phyloP scores from a whole-genome alignment of 2,888 invertebrate species.

The Crepidodera aurea region DNA sequence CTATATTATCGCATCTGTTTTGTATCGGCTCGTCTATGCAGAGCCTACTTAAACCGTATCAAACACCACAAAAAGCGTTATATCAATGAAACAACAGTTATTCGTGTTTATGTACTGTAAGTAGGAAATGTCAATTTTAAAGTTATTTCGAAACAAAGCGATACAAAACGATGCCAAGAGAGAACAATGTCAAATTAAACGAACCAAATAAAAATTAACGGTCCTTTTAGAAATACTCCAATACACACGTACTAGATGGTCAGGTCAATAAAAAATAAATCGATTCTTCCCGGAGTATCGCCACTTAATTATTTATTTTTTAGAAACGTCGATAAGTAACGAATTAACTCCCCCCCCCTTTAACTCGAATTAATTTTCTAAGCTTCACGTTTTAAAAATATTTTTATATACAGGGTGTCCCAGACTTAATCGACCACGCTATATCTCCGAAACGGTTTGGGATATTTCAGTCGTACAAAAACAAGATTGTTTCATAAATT shows the following conservation, averaged over 20 bases:
- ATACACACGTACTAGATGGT: not conserved
- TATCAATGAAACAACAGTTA: constrained; percentile 16
- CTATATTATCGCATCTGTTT: not conserved
- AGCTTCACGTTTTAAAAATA: too few relatives aligned
- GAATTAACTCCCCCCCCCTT: too few relatives aligned
- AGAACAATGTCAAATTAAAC: not conserved
- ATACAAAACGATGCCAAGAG: constrained; percentile 2
- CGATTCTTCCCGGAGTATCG: too few relatives aligned
- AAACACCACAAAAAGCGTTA: constrained; percentile 3
- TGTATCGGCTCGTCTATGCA: not conserved
- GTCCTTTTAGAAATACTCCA: not conserved
- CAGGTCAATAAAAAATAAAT: too few relatives aligned
- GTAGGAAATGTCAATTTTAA: constrained; percentile 15
- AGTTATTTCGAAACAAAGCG: constrained; percentile 12
- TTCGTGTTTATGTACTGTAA: not conserved
- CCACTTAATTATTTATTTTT: too few relatives aligned
- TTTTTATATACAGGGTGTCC: too few relatives aligned
- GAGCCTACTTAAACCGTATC: constrained; percentile 10
- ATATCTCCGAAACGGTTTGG: too few relatives aligned
- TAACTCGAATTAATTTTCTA: too few relatives aligned
- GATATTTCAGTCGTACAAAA: too few relatives aligned
- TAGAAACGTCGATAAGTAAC: too few relatives aligned
- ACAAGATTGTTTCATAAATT: too few relatives aligned
- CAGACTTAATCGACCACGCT: too few relatives aligned
- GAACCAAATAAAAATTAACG: constrained; percentile 7